Percentiles rank a stretch among this genome's conserved stretches.
Evolutionary conservation across 2,888 invertebrate genomes (phyloP).

Genomic region (Arctia plantaginis): DNA sequence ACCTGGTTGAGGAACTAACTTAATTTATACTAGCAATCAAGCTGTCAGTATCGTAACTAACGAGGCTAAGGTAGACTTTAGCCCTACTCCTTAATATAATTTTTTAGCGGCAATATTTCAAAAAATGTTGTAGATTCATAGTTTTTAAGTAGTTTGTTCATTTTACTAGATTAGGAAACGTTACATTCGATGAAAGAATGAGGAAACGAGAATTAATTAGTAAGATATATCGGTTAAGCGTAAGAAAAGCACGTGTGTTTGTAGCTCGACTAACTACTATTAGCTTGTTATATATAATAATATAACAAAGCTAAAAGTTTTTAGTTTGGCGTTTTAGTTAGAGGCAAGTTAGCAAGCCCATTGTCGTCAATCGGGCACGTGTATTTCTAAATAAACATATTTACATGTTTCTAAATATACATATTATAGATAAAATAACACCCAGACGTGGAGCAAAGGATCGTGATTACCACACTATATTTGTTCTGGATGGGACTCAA

Average conservation of each 20-base stretch:
- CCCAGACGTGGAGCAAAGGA: no score
- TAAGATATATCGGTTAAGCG: slow-evolving; percentile 6
- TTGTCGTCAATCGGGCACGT: no score
- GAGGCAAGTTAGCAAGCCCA: no score
- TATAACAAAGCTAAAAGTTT: no score
- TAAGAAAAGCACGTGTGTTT: background rate
- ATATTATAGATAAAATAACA: no score
- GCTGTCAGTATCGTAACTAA: background rate
- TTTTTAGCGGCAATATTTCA: background rate
- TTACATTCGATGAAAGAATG: background rate
- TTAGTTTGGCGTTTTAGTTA: no score
- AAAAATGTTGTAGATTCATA: background rate
- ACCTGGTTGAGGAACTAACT: background rate
- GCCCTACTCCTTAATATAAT: background rate
- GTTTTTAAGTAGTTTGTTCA: background rate
- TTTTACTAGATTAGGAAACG: background rate
- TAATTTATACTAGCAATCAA: background rate
- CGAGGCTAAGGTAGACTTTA: background rate
- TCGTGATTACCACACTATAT: no score
- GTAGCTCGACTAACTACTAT: background rate
- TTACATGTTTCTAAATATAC: no score
- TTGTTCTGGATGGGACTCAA: no score
- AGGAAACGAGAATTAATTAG: slow-evolving; percentile 5
- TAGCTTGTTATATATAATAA: no score
- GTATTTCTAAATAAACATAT: no score